Evolutionary conservation across 1,140 invertebrate species (phyloP), one percentile per base, ranked within the genome.

Genomic region (Megalonaias nervosa): DNA sequence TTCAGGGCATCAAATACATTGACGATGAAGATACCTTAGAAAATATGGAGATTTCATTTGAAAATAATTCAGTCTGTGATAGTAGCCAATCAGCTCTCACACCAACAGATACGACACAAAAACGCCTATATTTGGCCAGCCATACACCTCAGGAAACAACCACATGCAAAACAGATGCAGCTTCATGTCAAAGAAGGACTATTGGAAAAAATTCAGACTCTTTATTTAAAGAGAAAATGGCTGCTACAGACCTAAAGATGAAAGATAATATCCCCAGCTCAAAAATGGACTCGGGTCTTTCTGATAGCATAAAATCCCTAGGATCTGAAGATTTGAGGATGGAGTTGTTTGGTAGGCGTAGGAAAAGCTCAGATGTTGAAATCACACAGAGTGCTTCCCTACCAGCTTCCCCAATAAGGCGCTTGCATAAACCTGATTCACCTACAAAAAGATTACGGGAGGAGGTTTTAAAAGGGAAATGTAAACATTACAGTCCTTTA

Each of bases 1-100:
- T 85, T 77, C 81, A 86, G 58, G 85, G 91, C 66, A 83, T 91
- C 38, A 90, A 90, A 66, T 91, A 86, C 75, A 91, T 92, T 68
- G 91, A 92, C 74, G 91, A 92, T 60, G 90, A 90, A 56, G 72
- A 75, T 11, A 55, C 73, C 31, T 82, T 84, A 58, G 81, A 67
- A 55, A 75, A 71, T 23, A 76, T 80, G 26, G 85, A 84, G 31
- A 48, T 81, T 11, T 76, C 83, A 15, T 82, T 83, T 64, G 86
- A 89, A 69, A 84, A 82, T 67, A 87, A 85, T 75, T 74, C 83
- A 56, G 82, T 89, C 26, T 84, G 83, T 26, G 88, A 89, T 75
- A 87, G 85, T 66, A 88, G 86, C 77, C 84, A 83, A 16, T 71
- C 83, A 23, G 80, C 83, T 17, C 81, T 84, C 11, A 82, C 74